Evolutionary conservation across 1,140 invertebrate genomes (phyloP), one percentile per base, ranked within the genome.

Genomic region (Drosophila aff.): DNA sequence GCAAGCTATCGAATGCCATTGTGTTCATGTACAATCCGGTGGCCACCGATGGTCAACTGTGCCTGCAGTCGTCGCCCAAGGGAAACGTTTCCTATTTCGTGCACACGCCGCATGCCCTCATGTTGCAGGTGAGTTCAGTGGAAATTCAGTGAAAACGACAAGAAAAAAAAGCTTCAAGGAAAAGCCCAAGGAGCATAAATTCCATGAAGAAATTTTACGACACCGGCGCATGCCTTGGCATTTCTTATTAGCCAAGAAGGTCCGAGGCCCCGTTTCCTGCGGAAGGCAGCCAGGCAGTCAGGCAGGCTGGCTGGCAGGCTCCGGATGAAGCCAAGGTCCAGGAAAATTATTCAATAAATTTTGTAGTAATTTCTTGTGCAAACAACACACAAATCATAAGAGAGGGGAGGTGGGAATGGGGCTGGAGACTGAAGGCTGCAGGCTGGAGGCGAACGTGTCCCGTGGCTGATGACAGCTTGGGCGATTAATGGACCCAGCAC

Each of bases 11-110:
- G 72, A 97, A 96, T 84, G 97, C 97, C 79, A 98, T 99, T 91
- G 98, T 99, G 83, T 99, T 99, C 94, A 99, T 99, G 97, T 99
- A 99, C 95, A 99, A 99, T 94, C 99, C 99, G 55, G 99, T 99
- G 86, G 99, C 99, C 57, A 98, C 97, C 44, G 98, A 99, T 94
- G 98, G 98, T 89, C 99, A 99, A 94, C 95, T 99, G 49, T 99
- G 99, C 95, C 95, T 99, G 67, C 98, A 99, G 94, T 99, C 98
- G 65, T 97, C 98, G 63, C 98, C 98, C 60, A 99, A 99, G 95
- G 97, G 98, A 93, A 99, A 99, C 93, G 95, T 96, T 79, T 97
- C 97, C 81, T 99, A 98, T 94, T 99, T 99, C 95, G 98, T 99
- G 90, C 99, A 99, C 95, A 99, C 98, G 72, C 98, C 99, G 50